Base-by-base conservation (phyloP, 2,888 invertebrate genomes). In the Pelosia muscerda region DNA sequence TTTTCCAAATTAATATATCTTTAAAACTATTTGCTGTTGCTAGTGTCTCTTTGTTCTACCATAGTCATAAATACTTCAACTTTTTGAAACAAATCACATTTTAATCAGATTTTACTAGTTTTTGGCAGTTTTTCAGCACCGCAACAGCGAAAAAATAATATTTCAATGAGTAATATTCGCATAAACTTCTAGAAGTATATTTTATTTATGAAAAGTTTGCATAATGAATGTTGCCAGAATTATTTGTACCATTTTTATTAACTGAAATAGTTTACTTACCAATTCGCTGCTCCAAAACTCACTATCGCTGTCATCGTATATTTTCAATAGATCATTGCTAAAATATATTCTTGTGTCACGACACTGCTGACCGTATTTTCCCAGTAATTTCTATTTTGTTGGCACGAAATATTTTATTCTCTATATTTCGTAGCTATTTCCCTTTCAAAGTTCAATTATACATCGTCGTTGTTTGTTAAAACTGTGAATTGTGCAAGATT, bases 331-430 rank as follows among this genome's bases (percentile, higher is more conserved):
- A 66, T 63, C 54, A 68, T 59, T 55, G 65, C 31, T 22, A 62
- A 66, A 78, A 76, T 72, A 74, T 73, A 71, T 76, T 71, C 64
- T 28, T 25, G 58, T 66, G 64, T 69, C 69, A 69, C 71, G 54
- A 57, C 66, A 72, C 38, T 28, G 70, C 69, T 76, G 79, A 75
- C 79, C 68, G 68, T 10, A 60, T 66, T 62, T 68, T 49, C 65
- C 65, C 19, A 25, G 38, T 59, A 38, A 15, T 10, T 59, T 59
- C 38, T 59, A 59, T 59, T 59, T 59, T 59, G 19, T 59, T 38
- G 34, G 22, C 59, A 38, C 25, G 19, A 59, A 10, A 59, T 25
- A 38, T 38, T 59, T 59, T 25, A 25, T 26, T n/a, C 34, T 5
- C 5, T 25, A 8, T 11, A 19, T 59, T 38, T 59, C 23, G 1